Percentiles rank a stretch among this genome's conserved stretches.
phyloP scores from a whole-genome alignment of 2,888 invertebrate species.

The Lissocephala sabroskyi region DNA sequence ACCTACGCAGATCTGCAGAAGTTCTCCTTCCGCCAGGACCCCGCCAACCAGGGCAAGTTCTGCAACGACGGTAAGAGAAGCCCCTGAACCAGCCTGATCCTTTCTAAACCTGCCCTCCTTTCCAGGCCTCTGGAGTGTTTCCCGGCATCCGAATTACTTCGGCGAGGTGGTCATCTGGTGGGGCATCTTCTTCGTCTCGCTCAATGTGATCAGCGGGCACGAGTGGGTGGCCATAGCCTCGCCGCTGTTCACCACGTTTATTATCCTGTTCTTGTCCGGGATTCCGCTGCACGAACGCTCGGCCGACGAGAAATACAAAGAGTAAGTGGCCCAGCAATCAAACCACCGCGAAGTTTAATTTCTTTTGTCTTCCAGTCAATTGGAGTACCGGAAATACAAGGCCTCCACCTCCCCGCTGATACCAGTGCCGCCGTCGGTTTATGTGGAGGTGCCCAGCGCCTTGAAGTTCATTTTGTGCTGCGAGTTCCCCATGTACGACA shows the following conservation, averaged over 20 bases:
- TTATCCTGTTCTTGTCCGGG: constrained; percentile 91
- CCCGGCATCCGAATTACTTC: constrained; percentile 95
- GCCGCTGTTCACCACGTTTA: constrained; percentile 88
- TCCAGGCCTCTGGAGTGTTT: constrained; percentile 86
- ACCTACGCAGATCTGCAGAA: constrained; percentile 94
- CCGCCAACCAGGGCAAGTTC: constrained; percentile 91
- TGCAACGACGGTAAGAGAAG: constrained; percentile 85
- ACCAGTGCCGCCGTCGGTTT: constrained; percentile 89
- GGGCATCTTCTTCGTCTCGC: constrained; percentile 91
- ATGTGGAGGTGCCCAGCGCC: constrained; percentile 88
- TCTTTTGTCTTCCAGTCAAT: constrained; percentile 76
- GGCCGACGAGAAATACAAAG: constrained; percentile 90
- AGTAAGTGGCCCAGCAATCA: no score
- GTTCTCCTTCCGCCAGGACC: constrained; percentile 91
- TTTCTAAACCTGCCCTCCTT: background rate
- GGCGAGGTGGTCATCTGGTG: constrained; percentile 96
- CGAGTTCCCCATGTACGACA: constrained; percentile 90
- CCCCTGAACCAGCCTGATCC: background rate
- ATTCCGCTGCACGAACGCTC: constrained; percentile 90
- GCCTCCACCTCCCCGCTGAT: constrained; percentile 90
- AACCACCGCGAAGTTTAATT: background rate
- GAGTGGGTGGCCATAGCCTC: constrained; percentile 89
- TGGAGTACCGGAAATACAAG: constrained; percentile 91
- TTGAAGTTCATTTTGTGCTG: constrained; percentile 89
- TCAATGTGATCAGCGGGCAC: constrained; percentile 87